Evolutionary conservation across 2,113 vertebrate genomes (phyloP).

Genomic region (Pagrus major): DNA sequence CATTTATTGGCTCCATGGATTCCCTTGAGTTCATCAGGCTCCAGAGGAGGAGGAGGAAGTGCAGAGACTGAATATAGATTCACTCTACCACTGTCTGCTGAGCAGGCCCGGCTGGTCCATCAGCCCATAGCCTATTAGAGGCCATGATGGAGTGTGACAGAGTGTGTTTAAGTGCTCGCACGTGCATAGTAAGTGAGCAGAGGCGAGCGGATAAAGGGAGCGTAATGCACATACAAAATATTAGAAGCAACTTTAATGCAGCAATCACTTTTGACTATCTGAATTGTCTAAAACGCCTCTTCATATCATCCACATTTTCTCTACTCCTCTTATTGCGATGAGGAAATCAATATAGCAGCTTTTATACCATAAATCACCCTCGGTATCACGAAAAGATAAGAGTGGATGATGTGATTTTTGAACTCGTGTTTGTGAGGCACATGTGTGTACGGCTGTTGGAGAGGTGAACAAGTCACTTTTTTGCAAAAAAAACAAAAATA

Average conservation of each 20-base stretch:
- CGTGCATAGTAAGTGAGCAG: conserved; percentile 56
- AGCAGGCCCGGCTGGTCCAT: conserved; percentile 57
- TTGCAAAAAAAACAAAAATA: no score
- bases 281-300: conserved; percentile 9
- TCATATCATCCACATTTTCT: neutral
- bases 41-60: conserved; percentile 59
- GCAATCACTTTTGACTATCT: neutral
- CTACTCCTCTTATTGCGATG: neutral
- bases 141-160: conserved; percentile 70
- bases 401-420: neutral
- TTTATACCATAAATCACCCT: neutral
- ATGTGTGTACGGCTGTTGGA: neutral
- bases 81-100: conserved; percentile 65
- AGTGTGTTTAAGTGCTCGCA: conserved; percentile 40
- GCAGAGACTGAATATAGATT: conserved; percentile 78
- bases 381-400: neutral
- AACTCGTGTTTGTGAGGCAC: no score
- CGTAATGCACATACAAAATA: conserved; percentile 36
- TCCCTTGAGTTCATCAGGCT: conserved; percentile 74
- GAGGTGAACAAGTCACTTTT: no score
- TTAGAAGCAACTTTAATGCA: neutral
- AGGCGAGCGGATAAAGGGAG: conserved; percentile 11
- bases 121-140: conserved; percentile 69
- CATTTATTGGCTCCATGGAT: conserved; percentile 72
- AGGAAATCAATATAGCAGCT: conserved; percentile 3